Evolutionary conservation across 2,113 vertebrate genomes (phyloP).

Genomic region (Tachysurus vachellii): DNA sequence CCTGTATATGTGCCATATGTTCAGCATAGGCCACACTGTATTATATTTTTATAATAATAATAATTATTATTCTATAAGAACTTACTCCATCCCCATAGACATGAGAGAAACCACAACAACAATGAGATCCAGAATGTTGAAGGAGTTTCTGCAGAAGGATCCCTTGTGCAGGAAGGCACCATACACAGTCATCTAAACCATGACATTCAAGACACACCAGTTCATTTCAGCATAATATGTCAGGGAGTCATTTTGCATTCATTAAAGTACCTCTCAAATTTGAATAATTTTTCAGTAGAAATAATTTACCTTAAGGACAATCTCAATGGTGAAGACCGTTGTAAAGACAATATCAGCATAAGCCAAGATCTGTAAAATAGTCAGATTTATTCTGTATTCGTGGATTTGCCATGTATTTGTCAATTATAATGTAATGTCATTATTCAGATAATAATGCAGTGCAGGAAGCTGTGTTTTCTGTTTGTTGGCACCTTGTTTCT

Average conservation of each 20-base stretch:
- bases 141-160: constrained; percentile 96
- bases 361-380: constrained; percentile 79
- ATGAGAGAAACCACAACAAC: constrained; percentile 94
- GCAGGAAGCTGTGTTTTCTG: not conserved
- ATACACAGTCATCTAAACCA: constrained; percentile 88
- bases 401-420: not conserved
- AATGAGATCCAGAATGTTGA: constrained; percentile 96
- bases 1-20: not conserved
- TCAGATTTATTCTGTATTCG: not conserved
- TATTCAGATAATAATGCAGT: not conserved
- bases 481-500: constrained; percentile 82
- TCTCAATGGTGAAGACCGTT: constrained; percentile 94
- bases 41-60: not conserved
- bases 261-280: not conserved
- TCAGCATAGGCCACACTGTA: not conserved
- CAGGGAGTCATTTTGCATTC: not conserved
- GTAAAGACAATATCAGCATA: constrained; percentile 95
- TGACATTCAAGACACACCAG: not conserved
- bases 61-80: constrained; percentile 11
- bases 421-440: not conserved
- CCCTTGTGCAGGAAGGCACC: constrained; percentile 95
- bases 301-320: constrained; percentile 86
- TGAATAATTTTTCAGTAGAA: not conserved
- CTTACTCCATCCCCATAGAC: constrained; percentile 94
- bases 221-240: not conserved